Conservation (phyloP, 2,113 vertebrate genomes). For the Muscicapa adusta region DNA sequence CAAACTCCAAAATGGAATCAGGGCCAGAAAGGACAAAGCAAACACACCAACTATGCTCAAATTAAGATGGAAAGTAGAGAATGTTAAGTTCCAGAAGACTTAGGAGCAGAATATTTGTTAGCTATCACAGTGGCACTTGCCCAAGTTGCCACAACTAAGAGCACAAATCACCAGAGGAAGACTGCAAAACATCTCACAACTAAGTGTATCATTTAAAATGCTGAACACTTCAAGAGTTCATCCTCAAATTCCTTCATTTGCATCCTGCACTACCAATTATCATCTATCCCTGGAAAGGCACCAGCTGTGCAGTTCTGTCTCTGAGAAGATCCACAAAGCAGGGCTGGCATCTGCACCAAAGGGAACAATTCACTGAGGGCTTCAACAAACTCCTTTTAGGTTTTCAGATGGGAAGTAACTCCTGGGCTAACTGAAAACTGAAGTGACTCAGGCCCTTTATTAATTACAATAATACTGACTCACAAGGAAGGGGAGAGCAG, state of each 20-base stretch:
- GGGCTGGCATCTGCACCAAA: neutral
- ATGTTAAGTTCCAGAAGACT: neutral
- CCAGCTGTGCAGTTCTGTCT: constrained; percentile 7
- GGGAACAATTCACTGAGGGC: neutral
- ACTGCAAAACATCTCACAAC: neutral
- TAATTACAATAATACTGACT: neutral
- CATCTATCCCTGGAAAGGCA: constrained; percentile 21
- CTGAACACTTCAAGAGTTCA: neutral
- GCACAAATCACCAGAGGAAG: neutral
- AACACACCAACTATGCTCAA: neutral
- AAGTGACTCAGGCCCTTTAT: neutral
- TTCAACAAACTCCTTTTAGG: constrained; percentile 13
- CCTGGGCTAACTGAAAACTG: neutral
- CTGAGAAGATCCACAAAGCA: neutral
- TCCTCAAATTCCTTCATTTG: neutral
- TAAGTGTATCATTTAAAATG: neutral
- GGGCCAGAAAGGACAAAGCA: neutral
- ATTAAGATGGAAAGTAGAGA: neutral
- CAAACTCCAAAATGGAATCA: neutral
- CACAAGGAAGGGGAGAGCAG: neutral
- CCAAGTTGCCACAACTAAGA: neutral
- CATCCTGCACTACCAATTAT: neutral
- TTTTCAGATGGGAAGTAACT: constrained; percentile 11
- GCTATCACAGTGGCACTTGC: neutral
- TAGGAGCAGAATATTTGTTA: neutral